Evolutionary conservation across 2,888 invertebrate genomes (phyloP).

Genomic region (Leptarthrus brevirostris): DNA sequence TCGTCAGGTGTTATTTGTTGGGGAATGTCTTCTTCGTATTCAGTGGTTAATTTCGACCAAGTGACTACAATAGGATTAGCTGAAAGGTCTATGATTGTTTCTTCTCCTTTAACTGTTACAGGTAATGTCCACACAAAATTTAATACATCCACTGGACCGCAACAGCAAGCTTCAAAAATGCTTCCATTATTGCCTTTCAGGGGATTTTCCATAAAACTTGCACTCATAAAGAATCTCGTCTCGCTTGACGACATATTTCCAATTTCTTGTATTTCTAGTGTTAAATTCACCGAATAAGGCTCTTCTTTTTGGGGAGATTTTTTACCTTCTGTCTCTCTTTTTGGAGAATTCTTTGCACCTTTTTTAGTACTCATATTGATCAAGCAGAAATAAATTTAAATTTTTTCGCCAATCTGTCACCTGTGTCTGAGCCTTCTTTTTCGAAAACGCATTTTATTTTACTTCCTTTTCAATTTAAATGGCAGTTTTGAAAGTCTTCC

Average conservation of each 20-base stretch:
- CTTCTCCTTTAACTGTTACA: background rate
- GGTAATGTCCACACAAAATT: conserved; percentile 35
- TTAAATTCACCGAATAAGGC: no score
- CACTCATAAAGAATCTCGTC: conserved; percentile 26
- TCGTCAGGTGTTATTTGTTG: background rate
- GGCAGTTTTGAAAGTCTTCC: no score
- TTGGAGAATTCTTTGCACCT: no score
- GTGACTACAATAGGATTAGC: conserved; percentile 26
- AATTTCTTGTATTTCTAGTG: conserved; percentile 37
- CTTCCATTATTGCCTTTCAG: background rate
- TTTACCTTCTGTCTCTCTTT: no score
- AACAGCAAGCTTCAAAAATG: conserved; percentile 27
- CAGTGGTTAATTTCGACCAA: conserved; percentile 15
- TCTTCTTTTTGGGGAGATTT: no score
- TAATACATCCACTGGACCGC: conserved; percentile 16
- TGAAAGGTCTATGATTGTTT: conserved; percentile 30
- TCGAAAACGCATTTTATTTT: no score
- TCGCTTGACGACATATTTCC: conserved; percentile 15
- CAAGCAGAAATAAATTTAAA: no score
- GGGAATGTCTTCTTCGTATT: background rate
- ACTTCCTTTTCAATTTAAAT: no score
- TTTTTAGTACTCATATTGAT: no score
- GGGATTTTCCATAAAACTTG: conserved; percentile 35
- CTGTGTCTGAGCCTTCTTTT: no score
- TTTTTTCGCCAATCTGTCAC: no score